phyloP scores from a whole-genome alignment of 2,113 vertebrate genomes.

The Capricornis sumatraensis region DNA sequence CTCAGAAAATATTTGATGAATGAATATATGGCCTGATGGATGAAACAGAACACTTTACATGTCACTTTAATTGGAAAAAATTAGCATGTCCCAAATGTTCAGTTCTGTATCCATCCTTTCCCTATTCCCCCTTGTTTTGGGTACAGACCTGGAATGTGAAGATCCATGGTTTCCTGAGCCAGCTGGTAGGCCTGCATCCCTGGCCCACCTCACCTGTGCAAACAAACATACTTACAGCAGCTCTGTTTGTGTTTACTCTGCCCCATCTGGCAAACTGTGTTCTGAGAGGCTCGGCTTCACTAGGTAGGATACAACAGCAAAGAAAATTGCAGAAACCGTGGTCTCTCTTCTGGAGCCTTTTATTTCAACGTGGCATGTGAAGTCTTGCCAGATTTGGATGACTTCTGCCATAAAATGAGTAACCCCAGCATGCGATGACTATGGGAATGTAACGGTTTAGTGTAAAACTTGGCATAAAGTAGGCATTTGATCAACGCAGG shows the following conservation, averaged over 20 bases:
- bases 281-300: neutral
- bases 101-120: neutral
- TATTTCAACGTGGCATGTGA: slow-evolving; percentile 5
- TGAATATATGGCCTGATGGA: neutral
- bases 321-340: neutral
- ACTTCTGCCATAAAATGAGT: slow-evolving; percentile 27
- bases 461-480: slow-evolving; percentile 3
- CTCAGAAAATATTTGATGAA: neutral
- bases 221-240: neutral
- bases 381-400: slow-evolving; percentile 40
- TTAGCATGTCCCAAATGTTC: neutral
- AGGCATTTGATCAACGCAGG: neutral
- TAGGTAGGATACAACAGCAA: neutral
- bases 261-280: neutral
- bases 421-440: neutral
- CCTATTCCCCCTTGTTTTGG: neutral
- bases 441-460: neutral
- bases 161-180: neutral
- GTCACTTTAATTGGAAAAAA: neutral
- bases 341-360: slow-evolving; percentile 28
- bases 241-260: neutral
- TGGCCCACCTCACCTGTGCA: neutral
- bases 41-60: neutral
- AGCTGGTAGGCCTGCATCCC: neutral
- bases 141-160: neutral